Base-by-base conservation (phyloP, 2,888 invertebrate species). In the Scrobipalpa costella region DNA sequence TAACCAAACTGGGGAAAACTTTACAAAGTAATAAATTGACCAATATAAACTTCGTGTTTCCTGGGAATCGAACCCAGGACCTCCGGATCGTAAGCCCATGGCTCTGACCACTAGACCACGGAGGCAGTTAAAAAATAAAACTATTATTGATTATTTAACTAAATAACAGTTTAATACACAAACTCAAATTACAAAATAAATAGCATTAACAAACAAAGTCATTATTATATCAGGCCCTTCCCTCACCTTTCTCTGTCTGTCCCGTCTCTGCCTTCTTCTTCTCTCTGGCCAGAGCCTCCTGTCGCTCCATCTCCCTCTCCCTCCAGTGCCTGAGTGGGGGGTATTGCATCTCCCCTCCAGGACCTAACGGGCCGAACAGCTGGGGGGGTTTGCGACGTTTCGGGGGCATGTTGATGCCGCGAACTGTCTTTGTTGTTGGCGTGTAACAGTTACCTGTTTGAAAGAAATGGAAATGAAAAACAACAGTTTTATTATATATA, bases 341-440 rank as follows among this genome's bases (percentile, higher is more conserved):
- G 76, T 92, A 94, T 71, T 85, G 91, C 57, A 94, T 75, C 68
- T 93, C 92, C 0, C 94, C 93, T 55, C 86, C 79, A 1, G 87
- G 83, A 0, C 88, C 90, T 7, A 92, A 71, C 0, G 92, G 91
- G 0, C 88, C 88, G 73, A 78, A 88, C 61, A 81, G 73, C 15
- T 75, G 69, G 0, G 85, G 84, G 0, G 85, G 85, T 0, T 70
- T 64, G 0, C 84, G 79, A 8, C 72, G 76, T 65, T 83, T 86
- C 0, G 90, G 90, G 0, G 90, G 91, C 86, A 90, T 85, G 73
- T 87, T 86, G 1, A 83, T 62, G 0, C 78, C 44, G 0, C 88
- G 80, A 72, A 91, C 75, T 0, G 82, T 78, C 66, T 85, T 87
- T 0, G 85, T 69, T 0, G 79, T 69, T 0, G 77, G 66, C 0